These are phyloP conservation scores for Quadroppia sp. DNA, from an alignment of 2,888 invertebrate genomes.

Conservation along the genomic window DNA sequence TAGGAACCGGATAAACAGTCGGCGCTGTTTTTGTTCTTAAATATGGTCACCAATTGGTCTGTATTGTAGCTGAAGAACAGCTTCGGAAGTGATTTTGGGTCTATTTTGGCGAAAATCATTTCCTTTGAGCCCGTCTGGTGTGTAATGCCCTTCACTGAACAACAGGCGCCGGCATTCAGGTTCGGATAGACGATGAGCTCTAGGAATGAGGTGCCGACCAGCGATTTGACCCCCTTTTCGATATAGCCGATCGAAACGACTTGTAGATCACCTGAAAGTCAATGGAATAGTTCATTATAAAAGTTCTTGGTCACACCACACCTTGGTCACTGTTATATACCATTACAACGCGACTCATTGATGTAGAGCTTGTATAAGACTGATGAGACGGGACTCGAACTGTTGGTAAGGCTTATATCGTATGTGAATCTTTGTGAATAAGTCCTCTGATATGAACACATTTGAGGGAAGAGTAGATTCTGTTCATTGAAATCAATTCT, in stretches of 20 bases:
- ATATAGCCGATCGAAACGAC: background rate
- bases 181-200: background rate
- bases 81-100: background rate
- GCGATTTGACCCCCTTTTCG: background rate
- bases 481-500: background rate
- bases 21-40: background rate
- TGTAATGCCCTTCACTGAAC: background rate
- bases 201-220: background rate
- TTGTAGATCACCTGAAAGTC: background rate
- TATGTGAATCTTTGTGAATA: background rate
- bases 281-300: background rate
- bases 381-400: background rate
- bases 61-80: background rate
- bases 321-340: too few species aligned
- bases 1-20: background rate
- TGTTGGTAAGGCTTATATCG: background rate
- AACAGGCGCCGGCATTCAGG: background rate
- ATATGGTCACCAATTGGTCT: background rate
- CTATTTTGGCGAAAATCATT: background rate
- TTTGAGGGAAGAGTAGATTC: background rate
- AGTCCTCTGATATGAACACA: constrained; percentile 11
- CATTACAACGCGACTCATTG: background rate
- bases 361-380: background rate
- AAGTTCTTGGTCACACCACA: background rate
- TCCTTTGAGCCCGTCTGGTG: background rate